Evolutionary conservation across 2,797 vertebrate species (phyloP), one percentile per base, ranked within the genome.

Genomic region (Apogon talboti): DNA sequence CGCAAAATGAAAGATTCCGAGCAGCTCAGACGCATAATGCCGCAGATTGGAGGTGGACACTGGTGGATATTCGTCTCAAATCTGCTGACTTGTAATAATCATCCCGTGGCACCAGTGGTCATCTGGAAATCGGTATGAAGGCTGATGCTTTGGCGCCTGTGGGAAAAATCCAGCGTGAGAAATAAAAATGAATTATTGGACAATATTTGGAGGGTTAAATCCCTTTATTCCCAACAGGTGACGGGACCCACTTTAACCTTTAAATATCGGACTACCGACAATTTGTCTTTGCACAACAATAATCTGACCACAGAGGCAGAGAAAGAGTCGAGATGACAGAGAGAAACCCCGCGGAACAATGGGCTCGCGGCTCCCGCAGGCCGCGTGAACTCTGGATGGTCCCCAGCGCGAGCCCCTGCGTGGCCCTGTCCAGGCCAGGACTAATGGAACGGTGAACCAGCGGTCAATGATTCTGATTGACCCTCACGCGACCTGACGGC

Each of bases 361-460:
- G 74, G 83, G 15, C 67, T 43, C 68, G 82, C 67, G 92, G 86
- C 93, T 95, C 93, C 91, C 90, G 87, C 82, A 89, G 92, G 91
- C 92, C 91, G 90, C 75, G 50, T 95, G 95, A 96, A 95, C 95
- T 95, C 95, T 95, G 76, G 28, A 46, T 90, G 90, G 78, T 79
- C 81, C 93, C 92, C 94, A 89, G 94, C 87, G 47, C 88, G 74
- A 51, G 78, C 87, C 82, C 84, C 83, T 76, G 85, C 93, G 81
- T 92, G 89, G 89, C 87, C 92, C 92, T 94, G 95, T 95, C 93
- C 89, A 88, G 92, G 91, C 91, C 82, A 94, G 95, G 84, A 96
- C 95, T 95, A 94, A 96, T 96, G 95, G 91, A 95, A 93, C 92
- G 93, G 92, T 95, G 95, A 95, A 92, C 85, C 94, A 91, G 94